Evolutionary conservation across 1,140 invertebrate species (phyloP).

Genomic region (Papilio glaucus): DNA sequence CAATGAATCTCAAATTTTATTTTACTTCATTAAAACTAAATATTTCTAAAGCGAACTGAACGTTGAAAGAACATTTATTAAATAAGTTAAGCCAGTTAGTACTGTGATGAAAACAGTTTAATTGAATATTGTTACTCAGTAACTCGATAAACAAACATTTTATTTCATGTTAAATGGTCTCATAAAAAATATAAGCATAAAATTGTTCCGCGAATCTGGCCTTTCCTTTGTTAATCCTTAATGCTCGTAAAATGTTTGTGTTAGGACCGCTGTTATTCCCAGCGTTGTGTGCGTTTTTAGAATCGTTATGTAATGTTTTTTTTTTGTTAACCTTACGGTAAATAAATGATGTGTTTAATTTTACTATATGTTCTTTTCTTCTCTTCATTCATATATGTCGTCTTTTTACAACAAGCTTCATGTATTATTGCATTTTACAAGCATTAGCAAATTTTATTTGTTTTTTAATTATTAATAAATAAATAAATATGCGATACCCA

Average conservation of each 20-base stretch:
- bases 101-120: neutral
- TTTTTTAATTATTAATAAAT: no score
- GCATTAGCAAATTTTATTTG: no score
- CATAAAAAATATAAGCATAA: constrained; percentile 6
- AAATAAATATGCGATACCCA: no score
- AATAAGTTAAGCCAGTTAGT: neutral
- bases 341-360: constrained; percentile 5
- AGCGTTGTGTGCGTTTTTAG: constrained; percentile 5
- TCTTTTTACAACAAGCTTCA: no score
- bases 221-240: constrained; percentile 25
- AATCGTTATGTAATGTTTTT: constrained; percentile 2
- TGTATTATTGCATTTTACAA: no score
- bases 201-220: constrained; percentile 3
- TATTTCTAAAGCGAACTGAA: neutral
- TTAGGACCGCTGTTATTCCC: constrained; percentile 8
- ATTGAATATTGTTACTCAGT: neutral
- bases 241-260: constrained; percentile 18
- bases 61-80: neutral
- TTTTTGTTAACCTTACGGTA: neutral
- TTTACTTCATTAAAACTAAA: neutral
- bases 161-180: constrained; percentile 14
- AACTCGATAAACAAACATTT: constrained; percentile 1
- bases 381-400: no score
- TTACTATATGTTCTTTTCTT: neutral
- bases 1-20: neutral